phyloP scores from a whole-genome alignment of 2,113 vertebrate species.

The Ia io region DNA sequence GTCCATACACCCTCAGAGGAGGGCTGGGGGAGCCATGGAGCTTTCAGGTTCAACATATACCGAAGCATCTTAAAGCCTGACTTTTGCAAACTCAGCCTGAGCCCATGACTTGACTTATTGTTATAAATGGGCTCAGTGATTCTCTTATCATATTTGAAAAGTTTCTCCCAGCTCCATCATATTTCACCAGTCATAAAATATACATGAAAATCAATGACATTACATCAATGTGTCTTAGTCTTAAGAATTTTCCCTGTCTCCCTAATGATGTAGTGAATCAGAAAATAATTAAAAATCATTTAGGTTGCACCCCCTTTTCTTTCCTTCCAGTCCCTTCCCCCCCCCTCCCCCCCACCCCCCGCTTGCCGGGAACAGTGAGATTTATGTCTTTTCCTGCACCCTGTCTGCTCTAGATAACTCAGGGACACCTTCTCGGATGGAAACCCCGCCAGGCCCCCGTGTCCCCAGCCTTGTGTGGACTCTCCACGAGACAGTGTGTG shows the following conservation, averaged over 20 bases:
- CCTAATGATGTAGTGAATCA: constrained; percentile 82
- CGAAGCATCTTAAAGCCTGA: background rate
- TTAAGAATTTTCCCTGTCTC: constrained; percentile 78
- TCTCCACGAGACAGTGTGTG: background rate
- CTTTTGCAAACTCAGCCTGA: background rate
- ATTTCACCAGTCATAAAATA: constrained; percentile 78
- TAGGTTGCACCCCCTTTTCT: constrained; percentile 75
- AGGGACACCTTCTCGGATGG: background rate
- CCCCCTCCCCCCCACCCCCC: background rate
- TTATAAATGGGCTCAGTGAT: constrained; percentile 33
- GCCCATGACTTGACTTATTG: background rate
- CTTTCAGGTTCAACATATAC: background rate
- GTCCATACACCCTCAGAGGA: background rate
- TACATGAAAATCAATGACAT: constrained; percentile 82
- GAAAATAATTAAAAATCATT: constrained; percentile 85
- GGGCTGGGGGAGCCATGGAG: background rate
- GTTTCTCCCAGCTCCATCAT: constrained; percentile 69
- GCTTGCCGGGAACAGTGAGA: constrained; percentile 20
- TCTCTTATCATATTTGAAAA: constrained; percentile 51
- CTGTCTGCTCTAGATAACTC: background rate
- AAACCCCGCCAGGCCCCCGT: constrained; percentile 5
- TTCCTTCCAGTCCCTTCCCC: background rate
- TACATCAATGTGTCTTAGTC: constrained; percentile 73
- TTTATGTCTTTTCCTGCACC: constrained; percentile 43
- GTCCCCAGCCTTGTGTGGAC: background rate